Percentiles rank a stretch among this genome's conserved stretches.
Evolutionary conservation across 1,140 invertebrate genomes (phyloP).

Genomic region (Phthorimaea operculella): DNA sequence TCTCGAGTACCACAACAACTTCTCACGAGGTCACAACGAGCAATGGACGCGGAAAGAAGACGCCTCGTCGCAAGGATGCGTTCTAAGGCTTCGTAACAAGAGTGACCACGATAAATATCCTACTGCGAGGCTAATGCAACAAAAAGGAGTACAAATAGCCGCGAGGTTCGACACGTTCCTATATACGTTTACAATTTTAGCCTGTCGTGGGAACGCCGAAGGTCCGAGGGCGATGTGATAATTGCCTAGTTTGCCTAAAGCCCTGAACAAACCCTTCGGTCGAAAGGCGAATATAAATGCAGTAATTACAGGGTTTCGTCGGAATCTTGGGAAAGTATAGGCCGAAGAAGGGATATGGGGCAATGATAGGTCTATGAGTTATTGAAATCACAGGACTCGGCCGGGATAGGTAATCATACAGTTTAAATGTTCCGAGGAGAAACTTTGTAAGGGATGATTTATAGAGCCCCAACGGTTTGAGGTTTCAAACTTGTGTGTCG

Average conservation of each 20-base stretch:
- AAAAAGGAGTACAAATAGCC: conserved; percentile 33
- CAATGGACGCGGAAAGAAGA: conserved; percentile 21
- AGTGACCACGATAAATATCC: conserved; percentile 40
- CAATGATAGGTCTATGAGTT: conserved; percentile 37
- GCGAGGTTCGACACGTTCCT: conserved; percentile 49
- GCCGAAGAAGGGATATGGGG: conserved; percentile 17
- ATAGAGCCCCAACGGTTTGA: not conserved
- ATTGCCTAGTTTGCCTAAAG: conserved; percentile 52
- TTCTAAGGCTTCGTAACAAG: conserved; percentile 36
- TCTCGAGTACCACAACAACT: not conserved
- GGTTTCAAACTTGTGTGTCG: not conserved
- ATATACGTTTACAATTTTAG: conserved; percentile 48
- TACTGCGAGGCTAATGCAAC: conserved; percentile 38
- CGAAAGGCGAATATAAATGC: conserved; percentile 33
- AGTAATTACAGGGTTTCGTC: conserved; percentile 36
- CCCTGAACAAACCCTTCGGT: conserved; percentile 31
- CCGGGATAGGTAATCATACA: conserved; percentile 15
- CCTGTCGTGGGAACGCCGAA: conserved; percentile 48
- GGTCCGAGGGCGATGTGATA: conserved; percentile 47
- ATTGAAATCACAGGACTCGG: conserved; percentile 30
- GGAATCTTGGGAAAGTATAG: conserved; percentile 27
- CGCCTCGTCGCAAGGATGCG: conserved; percentile 24
- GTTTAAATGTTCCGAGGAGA: not conserved
- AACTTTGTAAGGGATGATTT: conserved; percentile 3
- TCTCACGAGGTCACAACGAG: conserved; percentile 11